Percentiles rank a stretch among this genome's conserved stretches.
phyloP scores from a whole-genome alignment of 2,888 invertebrate genomes.

The Micoletzkya japonica region DNA sequence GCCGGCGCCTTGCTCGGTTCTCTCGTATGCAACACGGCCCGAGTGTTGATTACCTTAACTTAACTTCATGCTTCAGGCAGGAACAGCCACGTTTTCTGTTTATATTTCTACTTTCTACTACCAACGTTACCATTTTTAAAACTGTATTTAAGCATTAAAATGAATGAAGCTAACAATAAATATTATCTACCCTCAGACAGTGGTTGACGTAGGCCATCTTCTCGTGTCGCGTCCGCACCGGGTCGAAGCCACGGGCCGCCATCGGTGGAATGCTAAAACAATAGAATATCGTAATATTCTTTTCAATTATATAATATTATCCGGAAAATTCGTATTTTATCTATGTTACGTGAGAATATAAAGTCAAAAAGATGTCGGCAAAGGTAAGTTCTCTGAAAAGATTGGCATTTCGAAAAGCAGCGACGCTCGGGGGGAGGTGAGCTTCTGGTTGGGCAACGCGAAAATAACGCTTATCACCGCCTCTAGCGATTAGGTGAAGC shows the following conservation, averaged over 20 bases:
- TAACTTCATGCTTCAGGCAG: background rate
- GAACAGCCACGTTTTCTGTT: too few relatives aligned
- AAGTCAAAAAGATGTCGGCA: too few relatives aligned
- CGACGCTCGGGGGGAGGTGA: too few relatives aligned
- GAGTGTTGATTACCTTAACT: slow-evolving; percentile 16
- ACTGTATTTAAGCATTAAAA: too few relatives aligned
- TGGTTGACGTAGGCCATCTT: slow-evolving; percentile 25
- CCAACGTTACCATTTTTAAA: too few relatives aligned
- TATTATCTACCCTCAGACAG: slow-evolving; percentile 16
- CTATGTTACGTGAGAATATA: too few relatives aligned
- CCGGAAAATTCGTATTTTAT: background rate
- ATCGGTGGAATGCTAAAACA: slow-evolving; percentile 1
- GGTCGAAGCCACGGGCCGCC: slow-evolving; percentile 19
- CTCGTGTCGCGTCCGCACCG: slow-evolving; percentile 16
- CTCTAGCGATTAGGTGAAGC: too few relatives aligned
- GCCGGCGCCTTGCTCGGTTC: background rate
- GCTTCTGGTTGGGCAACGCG: too few relatives aligned
- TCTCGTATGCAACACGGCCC: background rate
- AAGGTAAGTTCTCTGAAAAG: too few relatives aligned
- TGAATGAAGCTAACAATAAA: background rate
- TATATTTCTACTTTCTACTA: too few relatives aligned
- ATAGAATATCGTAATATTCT: background rate
- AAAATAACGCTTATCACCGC: too few relatives aligned
- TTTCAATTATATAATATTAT: background rate
- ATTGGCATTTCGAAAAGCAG: too few relatives aligned